Evolutionary conservation across 2,797 vertebrate genomes (phyloP), one percentile per base, ranked within the genome.

Genomic region (Acanthurus tractus): DNA sequence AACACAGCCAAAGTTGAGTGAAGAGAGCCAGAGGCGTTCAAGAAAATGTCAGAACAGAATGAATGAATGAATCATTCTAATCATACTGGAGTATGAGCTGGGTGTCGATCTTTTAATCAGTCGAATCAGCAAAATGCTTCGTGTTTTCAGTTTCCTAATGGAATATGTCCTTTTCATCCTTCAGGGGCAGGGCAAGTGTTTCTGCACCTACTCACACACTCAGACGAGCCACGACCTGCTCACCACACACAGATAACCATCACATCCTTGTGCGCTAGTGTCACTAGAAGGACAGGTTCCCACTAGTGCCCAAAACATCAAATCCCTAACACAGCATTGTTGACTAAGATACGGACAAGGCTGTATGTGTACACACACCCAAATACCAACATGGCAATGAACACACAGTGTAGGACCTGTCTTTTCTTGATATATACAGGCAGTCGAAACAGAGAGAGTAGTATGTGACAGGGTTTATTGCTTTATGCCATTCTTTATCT

Each of bases 181-280:
- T 23, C 18, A 34, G 29, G 68, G 74, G 75, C 57, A 70, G 69
- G 74, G 57, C 42, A 18, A 11, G 22, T 1, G 1, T 78, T 83
- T 84, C 44, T 70, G 49, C 70, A 44, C 48, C 65, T 55, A 70
- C 71, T 36, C n/a, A 40, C 34, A 58, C 34, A 18, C 29, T 59
- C 36, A 11, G 70, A 75, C 89, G 42, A 82, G 91, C 78, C 68
- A 63, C 58, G 56, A 82, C 86, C 67, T 86, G 86, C 82, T 83
- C 66, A 54, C 69, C 69, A 50, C 52, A 54, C 62, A 49, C 36
- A 63, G 65, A 84, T 83, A 85, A 81, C 34, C 73, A 85, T 79
- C 83, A 40, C 76, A 55, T 42, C 63, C 46, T 49, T 49, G 34
- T 57, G 12, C 34, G 7, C 17, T 76, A 49, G 57, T 62, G 69